Conservation (phyloP, 2,888 invertebrate genomes). For the Acleris literana region DNA sequence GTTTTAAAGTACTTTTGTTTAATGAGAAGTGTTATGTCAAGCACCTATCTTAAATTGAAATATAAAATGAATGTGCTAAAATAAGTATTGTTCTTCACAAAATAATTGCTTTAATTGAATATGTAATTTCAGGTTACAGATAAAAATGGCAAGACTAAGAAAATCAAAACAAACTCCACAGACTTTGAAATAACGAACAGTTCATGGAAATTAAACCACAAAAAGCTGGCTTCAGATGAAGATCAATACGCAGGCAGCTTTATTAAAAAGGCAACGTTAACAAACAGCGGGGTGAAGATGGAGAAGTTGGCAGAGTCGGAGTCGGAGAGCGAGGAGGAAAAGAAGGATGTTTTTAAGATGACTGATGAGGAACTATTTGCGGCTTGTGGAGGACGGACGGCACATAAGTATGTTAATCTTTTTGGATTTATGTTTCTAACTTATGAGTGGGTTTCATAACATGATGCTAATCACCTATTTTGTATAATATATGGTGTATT, state of each 20-base stretch:
- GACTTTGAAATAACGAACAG: constrained; percentile 70
- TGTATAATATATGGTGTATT: too few relatives aligned
- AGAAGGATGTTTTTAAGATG: constrained; percentile 66
- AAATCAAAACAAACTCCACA: constrained; percentile 62
- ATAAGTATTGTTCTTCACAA: too few relatives aligned
- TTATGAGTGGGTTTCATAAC: too few relatives aligned
- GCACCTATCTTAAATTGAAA: too few relatives aligned
- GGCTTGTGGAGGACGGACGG: constrained; percentile 91
- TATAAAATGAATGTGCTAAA: too few relatives aligned
- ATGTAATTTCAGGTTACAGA: constrained; percentile 59
- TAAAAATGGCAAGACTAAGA: constrained; percentile 71
- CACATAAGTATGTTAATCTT: constrained; percentile 87
- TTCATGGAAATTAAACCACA: constrained; percentile 67
- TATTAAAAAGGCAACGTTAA: constrained; percentile 66
- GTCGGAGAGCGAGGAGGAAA: constrained; percentile 51
- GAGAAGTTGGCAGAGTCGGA: constrained; percentile 58
- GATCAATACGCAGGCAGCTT: constrained; percentile 68
- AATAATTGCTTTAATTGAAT: too few relatives aligned
- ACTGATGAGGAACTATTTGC: constrained; percentile 91
- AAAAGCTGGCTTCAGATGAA: constrained; percentile 46
- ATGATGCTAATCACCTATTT: too few relatives aligned
- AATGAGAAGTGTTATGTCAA: too few relatives aligned
- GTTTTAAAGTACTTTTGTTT: neutral
- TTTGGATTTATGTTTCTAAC: neutral
- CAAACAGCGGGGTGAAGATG: constrained; percentile 57